Evolutionary conservation across 2,113 vertebrate species (phyloP), one percentile per base, ranked within the genome.

Genomic region (Empidonax traillii): DNA sequence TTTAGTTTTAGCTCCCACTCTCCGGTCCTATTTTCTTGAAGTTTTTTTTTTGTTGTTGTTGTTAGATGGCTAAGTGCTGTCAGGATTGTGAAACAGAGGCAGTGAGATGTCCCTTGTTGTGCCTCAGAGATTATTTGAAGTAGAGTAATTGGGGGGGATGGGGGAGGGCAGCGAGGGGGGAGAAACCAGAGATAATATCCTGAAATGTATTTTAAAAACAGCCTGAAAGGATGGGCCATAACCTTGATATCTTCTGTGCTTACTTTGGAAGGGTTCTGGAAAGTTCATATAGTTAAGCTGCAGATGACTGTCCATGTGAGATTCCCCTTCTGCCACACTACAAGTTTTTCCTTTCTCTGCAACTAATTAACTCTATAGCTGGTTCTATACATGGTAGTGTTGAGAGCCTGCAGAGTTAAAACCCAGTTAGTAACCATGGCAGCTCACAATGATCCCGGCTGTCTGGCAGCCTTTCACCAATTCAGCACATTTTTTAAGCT

Each of bases 401-500:
- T 97, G 44, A 41, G 35, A 88, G 51, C 46, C 75, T 73, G 85
- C 47, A n/a, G 63, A 63, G 56, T 81, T 92, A 81, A 93, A 88
- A 43, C 73, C 80, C 44, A 1, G 37, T 65, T 44, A 89, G 93
- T 73, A 85, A 79, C 93, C 52, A n/a, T 47, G 47, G 59, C 78
- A 93, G 78, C 85, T 90, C 51, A 62, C 85, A 79, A 1, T 92
- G 93, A 88, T 93, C 59, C 75, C 1, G n/a, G 62, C 43, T 90
- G 90, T 94, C 94, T 93, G 94, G 94, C 86, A 90, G 88, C 82
- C 68, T 94, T 87, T 95, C 80, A 78, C 63, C 56, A 65, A 4
- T 71, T 90, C 96, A 96, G 90, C 93, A 85, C 76, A 89, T 86
- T 87, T 59, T 90, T 92, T 75, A 67, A 90, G 16, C 94, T 81